Evolutionary conservation across 2,113 vertebrate species (phyloP).

Genomic region (Gadus chalcogrammus): DNA sequence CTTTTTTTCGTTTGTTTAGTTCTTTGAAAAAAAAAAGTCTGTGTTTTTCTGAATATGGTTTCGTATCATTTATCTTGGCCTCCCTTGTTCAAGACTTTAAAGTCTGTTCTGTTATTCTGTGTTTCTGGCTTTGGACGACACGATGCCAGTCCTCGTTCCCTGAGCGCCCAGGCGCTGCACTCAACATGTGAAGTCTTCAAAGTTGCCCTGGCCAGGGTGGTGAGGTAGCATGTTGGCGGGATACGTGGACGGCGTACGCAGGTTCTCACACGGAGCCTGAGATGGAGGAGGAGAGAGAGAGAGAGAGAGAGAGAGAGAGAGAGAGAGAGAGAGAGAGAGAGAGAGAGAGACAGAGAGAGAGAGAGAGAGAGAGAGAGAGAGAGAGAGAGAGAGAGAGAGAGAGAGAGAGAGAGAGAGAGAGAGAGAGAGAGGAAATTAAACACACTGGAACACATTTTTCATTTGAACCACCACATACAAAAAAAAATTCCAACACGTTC

Average conservation of each 20-base stretch:
- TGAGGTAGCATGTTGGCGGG: conserved; percentile 99
- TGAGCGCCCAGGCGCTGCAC: conserved; percentile 28
- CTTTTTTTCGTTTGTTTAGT: conserved; percentile 4
- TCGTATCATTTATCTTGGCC: background rate
- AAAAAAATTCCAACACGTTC: too few relatives aligned
- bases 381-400: background rate
- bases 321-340: background rate
- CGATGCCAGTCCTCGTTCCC: conserved; percentile 40
- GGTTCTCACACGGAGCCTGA: conserved; percentile 91
- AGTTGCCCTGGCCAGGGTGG: conserved; percentile 93
- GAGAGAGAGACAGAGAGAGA: background rate
- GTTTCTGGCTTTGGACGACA: conserved; percentile 71
- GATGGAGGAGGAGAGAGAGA: background rate
- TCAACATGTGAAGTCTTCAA: conserved; percentile 99
- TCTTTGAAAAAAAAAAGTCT: too few relatives aligned
- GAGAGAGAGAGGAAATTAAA: background rate
- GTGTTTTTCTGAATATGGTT: background rate
- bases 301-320: too few relatives aligned
- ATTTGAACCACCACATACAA: too few relatives aligned
- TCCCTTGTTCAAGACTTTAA: conserved; percentile 49
- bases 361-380: background rate
- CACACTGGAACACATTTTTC: background rate
- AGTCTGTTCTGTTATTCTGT: conserved; percentile 36
- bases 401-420: background rate
- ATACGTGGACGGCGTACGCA: conserved; percentile 90